These are phyloP conservation scores for Colostygia pectinataria DNA, from an alignment of 2,888 invertebrate species.

Conservation along the genomic window DNA sequence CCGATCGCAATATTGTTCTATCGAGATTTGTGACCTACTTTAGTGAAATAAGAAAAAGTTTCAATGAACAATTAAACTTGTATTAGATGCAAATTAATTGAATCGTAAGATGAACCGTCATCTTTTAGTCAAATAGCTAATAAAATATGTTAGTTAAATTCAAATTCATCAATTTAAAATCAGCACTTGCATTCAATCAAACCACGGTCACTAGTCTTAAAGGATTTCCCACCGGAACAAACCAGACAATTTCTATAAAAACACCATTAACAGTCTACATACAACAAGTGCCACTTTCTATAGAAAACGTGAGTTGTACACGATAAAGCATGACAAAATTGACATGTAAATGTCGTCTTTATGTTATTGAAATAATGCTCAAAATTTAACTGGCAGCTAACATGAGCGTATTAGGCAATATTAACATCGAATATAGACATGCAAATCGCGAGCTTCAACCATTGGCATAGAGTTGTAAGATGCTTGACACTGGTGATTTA, in stretches of 20 bases:
- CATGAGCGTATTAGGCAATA: constrained; percentile 69
- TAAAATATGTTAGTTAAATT: neutral
- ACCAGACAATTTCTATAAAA: constrained; percentile 61
- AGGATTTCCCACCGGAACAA: constrained; percentile 60
- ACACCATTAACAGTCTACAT: constrained; percentile 70
- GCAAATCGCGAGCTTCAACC: constrained; percentile 15
- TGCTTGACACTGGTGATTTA: neutral
- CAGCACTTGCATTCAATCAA: constrained; percentile 21
- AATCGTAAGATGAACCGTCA: no score
- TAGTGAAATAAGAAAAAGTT: no score
- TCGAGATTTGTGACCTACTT: no score
- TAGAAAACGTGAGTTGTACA: constrained; percentile 58
- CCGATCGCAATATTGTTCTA: no score
- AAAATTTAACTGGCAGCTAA: constrained; percentile 10
- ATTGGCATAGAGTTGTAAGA: constrained; percentile 11
- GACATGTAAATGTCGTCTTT: constrained; percentile 33
- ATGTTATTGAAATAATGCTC: constrained; percentile 15
- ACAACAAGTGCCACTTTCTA: constrained; percentile 74
- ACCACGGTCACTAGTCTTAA: constrained; percentile 46
- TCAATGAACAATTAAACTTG: no score
- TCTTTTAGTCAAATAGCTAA: no score
- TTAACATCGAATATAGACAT: constrained; percentile 35
- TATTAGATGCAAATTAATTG: no score
- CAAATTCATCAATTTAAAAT: constrained; percentile 28
- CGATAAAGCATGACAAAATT: constrained; percentile 53